These are phyloP conservation scores for Allobates femoralis DNA, from an alignment of 2,797 vertebrate species.

Conservation along the genomic window DNA sequence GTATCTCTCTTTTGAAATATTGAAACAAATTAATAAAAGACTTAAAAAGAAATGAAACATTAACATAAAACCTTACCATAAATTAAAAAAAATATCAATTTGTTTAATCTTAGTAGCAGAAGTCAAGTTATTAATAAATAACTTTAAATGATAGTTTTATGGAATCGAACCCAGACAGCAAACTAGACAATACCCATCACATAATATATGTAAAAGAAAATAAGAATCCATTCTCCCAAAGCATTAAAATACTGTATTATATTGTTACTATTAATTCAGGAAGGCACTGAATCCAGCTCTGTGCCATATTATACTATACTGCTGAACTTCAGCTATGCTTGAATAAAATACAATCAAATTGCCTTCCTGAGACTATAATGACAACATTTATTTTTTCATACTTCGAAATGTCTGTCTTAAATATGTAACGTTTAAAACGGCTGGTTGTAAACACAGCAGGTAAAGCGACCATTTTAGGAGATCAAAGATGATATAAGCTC, in stretches of 20 bases:
- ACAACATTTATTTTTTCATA: constrained; percentile 57
- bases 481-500: constrained; percentile 74
- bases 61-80: neutral
- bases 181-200: neutral
- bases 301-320: constrained; percentile 13
- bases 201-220: constrained; percentile 22
- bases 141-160: neutral
- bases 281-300: constrained; percentile 19
- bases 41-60: too few species aligned
- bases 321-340: constrained; percentile 19
- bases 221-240: constrained; percentile 8
- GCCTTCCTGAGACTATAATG: constrained; percentile 49
- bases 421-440: constrained; percentile 68
- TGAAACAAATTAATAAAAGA: neutral
- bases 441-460: constrained; percentile 69
- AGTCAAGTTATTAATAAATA: neutral
- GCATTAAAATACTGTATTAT: constrained; percentile 5
- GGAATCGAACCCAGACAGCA: neutral
- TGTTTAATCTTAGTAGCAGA: neutral
- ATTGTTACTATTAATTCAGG: constrained; percentile 30
- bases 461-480: constrained; percentile 69
- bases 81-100: neutral
- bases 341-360: constrained; percentile 52
- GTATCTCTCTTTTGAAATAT: neutral
- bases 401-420: constrained; percentile 50